phyloP scores from a whole-genome alignment of 1,140 invertebrate genomes.

The Andrena cerasifolii region DNA sequence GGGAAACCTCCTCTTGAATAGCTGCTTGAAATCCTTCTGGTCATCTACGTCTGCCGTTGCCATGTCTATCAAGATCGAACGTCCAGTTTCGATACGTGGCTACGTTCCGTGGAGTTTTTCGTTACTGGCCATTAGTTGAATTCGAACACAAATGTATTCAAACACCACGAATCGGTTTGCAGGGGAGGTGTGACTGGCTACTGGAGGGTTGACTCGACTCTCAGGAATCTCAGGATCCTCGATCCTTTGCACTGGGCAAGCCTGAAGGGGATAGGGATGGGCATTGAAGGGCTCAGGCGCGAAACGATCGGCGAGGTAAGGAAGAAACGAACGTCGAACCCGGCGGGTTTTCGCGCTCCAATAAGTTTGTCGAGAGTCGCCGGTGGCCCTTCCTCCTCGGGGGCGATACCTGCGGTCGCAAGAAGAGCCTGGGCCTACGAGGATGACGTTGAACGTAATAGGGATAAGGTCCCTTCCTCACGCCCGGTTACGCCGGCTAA shows the following conservation, averaged over 20 bases:
- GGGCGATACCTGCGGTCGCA: conserved; percentile 39
- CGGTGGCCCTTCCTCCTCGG: conserved; percentile 9
- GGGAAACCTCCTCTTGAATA: conserved; percentile 1
- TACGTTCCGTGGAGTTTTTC: conserved; percentile 5
- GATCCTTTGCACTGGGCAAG: neutral
- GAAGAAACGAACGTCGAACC: conserved; percentile 18
- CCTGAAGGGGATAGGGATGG: neutral
- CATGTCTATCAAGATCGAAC: neutral
- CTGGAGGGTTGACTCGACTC: too few species aligned
- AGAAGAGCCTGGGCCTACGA: conserved; percentile 3
- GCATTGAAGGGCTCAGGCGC: neutral
- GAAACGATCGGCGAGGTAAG: neutral
- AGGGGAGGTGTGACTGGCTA: too few species aligned
- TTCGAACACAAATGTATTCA: too few species aligned
- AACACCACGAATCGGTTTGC: too few species aligned
- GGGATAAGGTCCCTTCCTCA: conserved; percentile 75
- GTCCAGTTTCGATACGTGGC: neutral
- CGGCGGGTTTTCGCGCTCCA: conserved; percentile 53
- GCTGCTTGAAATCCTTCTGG: neutral
- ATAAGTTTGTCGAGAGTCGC: conserved; percentile 45
- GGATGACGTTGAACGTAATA: conserved; percentile 61
- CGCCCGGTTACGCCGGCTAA: conserved; percentile 78
- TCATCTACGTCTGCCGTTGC: neutral
- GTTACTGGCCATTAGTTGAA: too few species aligned
- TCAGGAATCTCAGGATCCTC: too few species aligned